Conservation (phyloP, 1,140 invertebrate species). For the Mamestra configurata region DNA sequence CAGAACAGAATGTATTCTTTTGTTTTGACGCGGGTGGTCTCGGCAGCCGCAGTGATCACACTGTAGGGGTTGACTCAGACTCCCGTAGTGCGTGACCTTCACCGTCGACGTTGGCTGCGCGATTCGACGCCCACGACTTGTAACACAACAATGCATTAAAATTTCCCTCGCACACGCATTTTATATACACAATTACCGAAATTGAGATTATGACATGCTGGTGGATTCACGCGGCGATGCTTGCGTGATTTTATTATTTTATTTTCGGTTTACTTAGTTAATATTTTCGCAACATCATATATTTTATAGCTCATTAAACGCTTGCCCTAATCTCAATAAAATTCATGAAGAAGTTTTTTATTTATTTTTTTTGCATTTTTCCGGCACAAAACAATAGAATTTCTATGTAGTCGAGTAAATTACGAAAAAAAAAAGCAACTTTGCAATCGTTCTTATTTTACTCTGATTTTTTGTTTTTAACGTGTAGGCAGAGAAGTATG, state of each 20-base stretch:
- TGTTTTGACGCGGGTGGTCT: conserved; percentile 1
- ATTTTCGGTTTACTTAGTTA: background rate
- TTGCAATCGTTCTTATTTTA: no score
- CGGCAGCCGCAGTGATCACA: conserved; percentile 15
- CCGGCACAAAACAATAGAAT: no score
- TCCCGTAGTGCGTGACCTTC: conserved; percentile 51
- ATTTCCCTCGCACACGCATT: background rate
- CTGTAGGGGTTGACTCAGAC: conserved; percentile 38
- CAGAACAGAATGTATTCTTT: background rate
- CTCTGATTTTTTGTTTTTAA: no score
- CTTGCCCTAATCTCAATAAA: no score
- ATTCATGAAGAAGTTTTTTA: no score
- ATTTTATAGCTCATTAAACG: no score
- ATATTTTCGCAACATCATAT: background rate
- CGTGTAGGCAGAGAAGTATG: no score
- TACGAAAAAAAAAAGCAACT: no score
- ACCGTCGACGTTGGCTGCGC: conserved; percentile 29
- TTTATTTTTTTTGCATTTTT: no score
- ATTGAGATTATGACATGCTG: conserved; percentile 16
- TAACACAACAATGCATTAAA: background rate
- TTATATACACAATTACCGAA: conserved; percentile 25
- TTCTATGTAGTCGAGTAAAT: no score
- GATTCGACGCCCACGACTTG: conserved; percentile 10
- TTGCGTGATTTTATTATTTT: background rate
- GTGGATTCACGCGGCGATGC: background rate